Percentiles rank a stretch among this genome's conserved stretches.
These are phyloP conservation scores for Ericerus pela DNA, from an alignment of 1,140 invertebrate genomes.

Conservation along the genomic window DNA sequence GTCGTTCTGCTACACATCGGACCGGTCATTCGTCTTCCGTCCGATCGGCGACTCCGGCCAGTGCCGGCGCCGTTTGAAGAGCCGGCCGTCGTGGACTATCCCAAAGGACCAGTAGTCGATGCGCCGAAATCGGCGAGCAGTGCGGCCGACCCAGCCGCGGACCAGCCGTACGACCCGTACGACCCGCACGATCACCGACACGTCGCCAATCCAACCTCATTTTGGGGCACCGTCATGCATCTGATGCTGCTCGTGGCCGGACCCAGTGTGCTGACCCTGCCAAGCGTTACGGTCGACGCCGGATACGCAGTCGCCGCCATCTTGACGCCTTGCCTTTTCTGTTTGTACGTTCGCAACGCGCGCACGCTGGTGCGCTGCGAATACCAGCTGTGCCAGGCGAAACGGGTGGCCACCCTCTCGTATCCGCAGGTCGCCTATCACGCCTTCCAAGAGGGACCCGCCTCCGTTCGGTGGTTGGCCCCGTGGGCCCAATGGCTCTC, in stretches of 20 bases:
- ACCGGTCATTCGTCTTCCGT: too few species aligned
- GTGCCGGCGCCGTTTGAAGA: too few species aligned
- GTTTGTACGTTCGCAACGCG: conserved; percentile 35
- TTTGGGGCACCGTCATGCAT: conserved; percentile 34
- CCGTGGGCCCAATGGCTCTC: not conserved
- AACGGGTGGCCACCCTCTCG: conserved; percentile 1
- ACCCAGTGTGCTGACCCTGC: conserved; percentile 42
- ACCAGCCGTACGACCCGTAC: too few species aligned
- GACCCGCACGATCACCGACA: not conserved
- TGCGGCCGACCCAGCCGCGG: too few species aligned
- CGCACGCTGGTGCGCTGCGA: conserved; percentile 30
- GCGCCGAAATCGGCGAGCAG: too few species aligned
- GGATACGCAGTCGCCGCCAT: conserved; percentile 36
- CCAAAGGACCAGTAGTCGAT: too few species aligned
- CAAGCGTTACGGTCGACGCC: conserved; percentile 39
- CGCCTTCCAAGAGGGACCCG: not conserved
- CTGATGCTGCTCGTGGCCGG: conserved; percentile 39
- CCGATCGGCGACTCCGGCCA: too few species aligned
- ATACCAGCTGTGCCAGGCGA: conserved; percentile 8
- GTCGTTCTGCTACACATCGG: too few species aligned
- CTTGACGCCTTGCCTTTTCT: conserved; percentile 31
- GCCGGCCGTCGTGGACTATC: too few species aligned
- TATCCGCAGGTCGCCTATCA: conserved; percentile 6
- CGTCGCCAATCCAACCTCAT: conserved; percentile 23
- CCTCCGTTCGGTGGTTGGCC: not conserved